A percentile compares a stretch with the other conserved stretches of the same genome.
phyloP scores from a whole-genome alignment of 2,888 invertebrate genomes.

The Helobdella robusta region DNA sequence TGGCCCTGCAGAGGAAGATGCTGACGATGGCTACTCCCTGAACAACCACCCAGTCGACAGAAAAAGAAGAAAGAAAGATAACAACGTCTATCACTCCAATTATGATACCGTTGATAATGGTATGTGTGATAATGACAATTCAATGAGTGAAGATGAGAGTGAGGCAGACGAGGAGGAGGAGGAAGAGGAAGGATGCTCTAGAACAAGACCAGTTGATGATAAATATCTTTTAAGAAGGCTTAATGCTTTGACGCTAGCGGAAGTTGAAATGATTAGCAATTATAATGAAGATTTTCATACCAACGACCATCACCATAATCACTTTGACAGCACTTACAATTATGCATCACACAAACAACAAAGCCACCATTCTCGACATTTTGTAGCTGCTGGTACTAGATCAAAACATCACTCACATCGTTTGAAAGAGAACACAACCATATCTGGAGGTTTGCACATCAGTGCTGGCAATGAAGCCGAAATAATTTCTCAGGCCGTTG shows the following conservation, averaged over 20 bases:
- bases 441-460: neutral
- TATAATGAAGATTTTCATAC: neutral
- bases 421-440: neutral
- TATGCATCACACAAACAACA: too few relatives aligned
- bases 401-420: neutral
- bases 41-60: neutral
- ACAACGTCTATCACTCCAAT: too few relatives aligned
- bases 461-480: neutral
- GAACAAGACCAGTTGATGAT: neutral
- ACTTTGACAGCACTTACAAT: too few relatives aligned
- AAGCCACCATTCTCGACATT: too few relatives aligned
- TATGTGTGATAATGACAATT: too few relatives aligned
- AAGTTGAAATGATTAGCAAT: neutral
- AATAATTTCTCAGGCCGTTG: slow-evolving; percentile 13
- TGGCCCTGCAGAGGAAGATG: neutral
- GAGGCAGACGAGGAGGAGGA: too few relatives aligned
- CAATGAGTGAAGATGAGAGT: too few relatives aligned
- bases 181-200: too few relatives aligned
- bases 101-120: too few relatives aligned
- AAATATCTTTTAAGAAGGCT: too few relatives aligned
- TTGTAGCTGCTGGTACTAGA: too few relatives aligned
- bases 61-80: too few relatives aligned
- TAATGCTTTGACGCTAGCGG: neutral
- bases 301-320: neutral
- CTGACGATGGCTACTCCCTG: neutral